Evolutionary conservation across 2,888 invertebrate species (phyloP), one percentile per base, ranked within the genome.

Genomic region (Tromatobia lineatoria): DNA sequence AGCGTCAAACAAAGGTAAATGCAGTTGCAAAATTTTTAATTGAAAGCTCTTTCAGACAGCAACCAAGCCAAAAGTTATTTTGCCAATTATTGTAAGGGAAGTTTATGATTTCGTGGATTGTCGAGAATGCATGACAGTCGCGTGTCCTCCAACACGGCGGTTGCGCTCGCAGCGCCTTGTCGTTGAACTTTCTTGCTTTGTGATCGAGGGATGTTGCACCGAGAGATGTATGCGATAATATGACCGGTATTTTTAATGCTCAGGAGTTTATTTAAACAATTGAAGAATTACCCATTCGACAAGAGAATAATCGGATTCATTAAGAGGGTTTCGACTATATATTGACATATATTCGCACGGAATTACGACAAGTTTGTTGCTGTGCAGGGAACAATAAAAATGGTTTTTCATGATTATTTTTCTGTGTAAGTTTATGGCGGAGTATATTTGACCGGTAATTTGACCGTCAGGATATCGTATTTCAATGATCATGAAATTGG

Each of bases 121-220:
- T 66, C 52, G 59, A 25, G 52, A 70, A 80, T 80, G 83, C 81
- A 81, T 84, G 84, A 84, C 84, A 88, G 82, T 85, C 86, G 87
- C 86, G 85, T 87, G 87, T 89, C 77, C 81, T 79, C 82, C 80
- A 86, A 86, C 87, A 90, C 85, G 88, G 89, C 86, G 87, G 79
- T 86, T 80, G 76, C 85, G 87, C 85, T 87, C 73, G 80, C 80
- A 87, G 88, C 88, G 86, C 87, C 87, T 79, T 87, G 59, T 77
- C 45, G 34, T 25, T 50, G 54, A 42, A 69, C 47, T 38, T 13
- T 29, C 54, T 45, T 50, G 76, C 57, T 38, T 34, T 23, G 42
- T 3, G 45, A 42, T 59, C 59, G 59, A 50, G 38, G 69, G 42
- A 50, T 42, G 20, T 38, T 38, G 64, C 64, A 42, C n/a, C 29